Conservation (phyloP, 1,140 invertebrate genomes). For the Nasonia giraulti region DNA sequence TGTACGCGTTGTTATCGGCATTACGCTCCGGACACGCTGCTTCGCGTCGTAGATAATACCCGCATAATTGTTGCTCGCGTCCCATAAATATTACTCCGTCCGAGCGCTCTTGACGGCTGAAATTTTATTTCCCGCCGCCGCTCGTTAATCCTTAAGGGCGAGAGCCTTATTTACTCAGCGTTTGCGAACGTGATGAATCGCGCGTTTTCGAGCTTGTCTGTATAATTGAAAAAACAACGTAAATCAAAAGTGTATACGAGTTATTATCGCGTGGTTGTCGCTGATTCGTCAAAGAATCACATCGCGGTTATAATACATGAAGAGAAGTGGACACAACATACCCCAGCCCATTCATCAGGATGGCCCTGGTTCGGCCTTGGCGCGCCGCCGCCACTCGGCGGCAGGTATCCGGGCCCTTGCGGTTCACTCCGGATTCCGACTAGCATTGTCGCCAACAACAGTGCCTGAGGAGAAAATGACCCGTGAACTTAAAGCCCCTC, state of each 20-base stretch:
- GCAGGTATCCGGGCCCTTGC: conserved; percentile 75
- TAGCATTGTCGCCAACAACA: conserved; percentile 65
- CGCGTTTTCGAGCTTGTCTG: background rate
- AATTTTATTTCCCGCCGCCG: no score
- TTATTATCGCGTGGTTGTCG: conserved; percentile 41
- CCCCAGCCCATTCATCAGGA: conserved; percentile 72
- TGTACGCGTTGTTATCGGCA: no score
- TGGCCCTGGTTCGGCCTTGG: conserved; percentile 60
- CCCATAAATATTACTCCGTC: no score
- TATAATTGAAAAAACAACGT: background rate
- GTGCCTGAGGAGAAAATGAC: conserved; percentile 59
- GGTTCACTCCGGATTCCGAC: conserved; percentile 67
- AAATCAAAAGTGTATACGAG: background rate
- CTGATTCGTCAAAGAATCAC: conserved; percentile 56
- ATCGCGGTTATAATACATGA: no score
- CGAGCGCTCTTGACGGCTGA: no score
- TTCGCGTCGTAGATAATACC: no score
- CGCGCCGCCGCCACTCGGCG: conserved; percentile 69
- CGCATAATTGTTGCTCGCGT: no score
- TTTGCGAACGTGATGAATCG: background rate
- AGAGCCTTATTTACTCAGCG: background rate
- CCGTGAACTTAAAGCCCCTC: conserved; percentile 50
- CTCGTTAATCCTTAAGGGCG: no score
- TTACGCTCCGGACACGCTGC: no score
- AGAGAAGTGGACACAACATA: conserved; percentile 60